A percentile compares a stretch with the other conserved stretches of the same genome.
phyloP scores from a whole-genome alignment of 2,888 invertebrate species.

The Synergus laeviventris region DNA sequence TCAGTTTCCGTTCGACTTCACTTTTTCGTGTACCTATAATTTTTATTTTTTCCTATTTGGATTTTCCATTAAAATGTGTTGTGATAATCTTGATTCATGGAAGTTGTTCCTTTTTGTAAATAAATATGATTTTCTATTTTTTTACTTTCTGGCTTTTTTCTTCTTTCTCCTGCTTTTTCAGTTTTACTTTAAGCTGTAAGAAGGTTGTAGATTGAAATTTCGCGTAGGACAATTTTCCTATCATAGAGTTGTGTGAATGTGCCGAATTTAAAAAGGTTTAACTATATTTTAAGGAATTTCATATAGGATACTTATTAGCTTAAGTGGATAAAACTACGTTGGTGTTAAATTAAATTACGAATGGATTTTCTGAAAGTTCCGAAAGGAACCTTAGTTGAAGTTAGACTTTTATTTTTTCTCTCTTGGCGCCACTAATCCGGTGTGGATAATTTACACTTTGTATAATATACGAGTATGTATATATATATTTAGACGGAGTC shows the following conservation, averaged over 20 bases:
- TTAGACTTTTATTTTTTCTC: not conserved
- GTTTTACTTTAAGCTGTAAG: too few species aligned
- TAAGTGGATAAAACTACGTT: not conserved
- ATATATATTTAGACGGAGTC: not conserved
- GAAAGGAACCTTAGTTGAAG: not conserved
- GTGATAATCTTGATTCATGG: slow-evolving; percentile 16
- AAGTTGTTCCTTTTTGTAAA: slow-evolving; percentile 23
- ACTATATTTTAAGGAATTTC: too few species aligned
- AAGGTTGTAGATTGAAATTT: too few species aligned
- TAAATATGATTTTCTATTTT: slow-evolving; percentile 34
- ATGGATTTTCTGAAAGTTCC: not conserved
- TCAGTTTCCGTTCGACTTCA: not conserved
- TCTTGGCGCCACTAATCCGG: not conserved
- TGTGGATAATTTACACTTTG: not conserved
- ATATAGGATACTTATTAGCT: too few species aligned
- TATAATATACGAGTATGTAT: not conserved
- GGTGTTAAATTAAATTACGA: not conserved
- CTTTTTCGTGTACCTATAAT: not conserved
- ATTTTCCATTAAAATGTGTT: slow-evolving; percentile 20
- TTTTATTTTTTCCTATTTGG: slow-evolving; percentile 16
- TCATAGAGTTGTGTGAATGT: too few species aligned
- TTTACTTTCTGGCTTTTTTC: slow-evolving; percentile 21
- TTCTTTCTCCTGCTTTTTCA: slow-evolving; percentile 8
- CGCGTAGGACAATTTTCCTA: too few species aligned
- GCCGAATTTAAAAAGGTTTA: too few species aligned